Percentiles rank a stretch among this genome's conserved stretches.
phyloP scores from a whole-genome alignment of 2,797 vertebrate species.

The Knipowitschia caucasica region DNA sequence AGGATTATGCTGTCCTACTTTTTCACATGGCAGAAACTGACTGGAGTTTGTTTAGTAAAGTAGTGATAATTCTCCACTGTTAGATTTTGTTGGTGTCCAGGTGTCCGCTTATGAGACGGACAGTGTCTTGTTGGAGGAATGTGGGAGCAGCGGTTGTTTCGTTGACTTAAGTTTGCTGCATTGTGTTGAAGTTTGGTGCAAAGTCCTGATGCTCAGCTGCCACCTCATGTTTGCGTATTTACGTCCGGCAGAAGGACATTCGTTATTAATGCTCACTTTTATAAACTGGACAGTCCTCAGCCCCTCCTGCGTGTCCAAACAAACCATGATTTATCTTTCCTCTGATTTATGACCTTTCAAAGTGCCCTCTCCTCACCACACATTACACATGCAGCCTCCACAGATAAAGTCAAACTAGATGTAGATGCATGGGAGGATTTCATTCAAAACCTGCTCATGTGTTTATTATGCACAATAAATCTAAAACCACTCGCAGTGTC shows the following conservation, averaged over 20 bases:
- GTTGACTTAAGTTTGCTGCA: slow-evolving; percentile 18
- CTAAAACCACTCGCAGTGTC: slow-evolving; percentile 71
- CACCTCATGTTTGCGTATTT: slow-evolving; percentile 72
- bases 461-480: slow-evolving; percentile 77
- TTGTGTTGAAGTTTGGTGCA: slow-evolving; percentile 24
- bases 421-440: slow-evolving; percentile 73
- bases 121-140: background rate
- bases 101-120: slow-evolving; percentile 2
- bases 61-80: slow-evolving; percentile 66
- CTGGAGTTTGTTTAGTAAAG: slow-evolving; percentile 73
- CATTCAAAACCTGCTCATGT: slow-evolving; percentile 74
- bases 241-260: slow-evolving; percentile 69
- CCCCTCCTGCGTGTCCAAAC: slow-evolving; percentile 67
- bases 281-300: slow-evolving; percentile 76
- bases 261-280: slow-evolving; percentile 77
- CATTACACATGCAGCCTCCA: slow-evolving; percentile 62
- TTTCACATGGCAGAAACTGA: slow-evolving; percentile 77
- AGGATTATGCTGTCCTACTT: slow-evolving; percentile 84
- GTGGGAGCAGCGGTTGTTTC: slow-evolving; percentile 44
- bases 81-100: background rate
- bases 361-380: slow-evolving; percentile 52
- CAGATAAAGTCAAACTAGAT: slow-evolving; percentile 75
- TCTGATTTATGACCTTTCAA: slow-evolving; percentile 73
- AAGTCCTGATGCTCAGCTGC: slow-evolving; percentile 59
- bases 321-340: slow-evolving; percentile 79